Evolutionary conservation across 2,113 vertebrate genomes (phyloP).

Genomic region (Perognathus longimembris): DNA sequence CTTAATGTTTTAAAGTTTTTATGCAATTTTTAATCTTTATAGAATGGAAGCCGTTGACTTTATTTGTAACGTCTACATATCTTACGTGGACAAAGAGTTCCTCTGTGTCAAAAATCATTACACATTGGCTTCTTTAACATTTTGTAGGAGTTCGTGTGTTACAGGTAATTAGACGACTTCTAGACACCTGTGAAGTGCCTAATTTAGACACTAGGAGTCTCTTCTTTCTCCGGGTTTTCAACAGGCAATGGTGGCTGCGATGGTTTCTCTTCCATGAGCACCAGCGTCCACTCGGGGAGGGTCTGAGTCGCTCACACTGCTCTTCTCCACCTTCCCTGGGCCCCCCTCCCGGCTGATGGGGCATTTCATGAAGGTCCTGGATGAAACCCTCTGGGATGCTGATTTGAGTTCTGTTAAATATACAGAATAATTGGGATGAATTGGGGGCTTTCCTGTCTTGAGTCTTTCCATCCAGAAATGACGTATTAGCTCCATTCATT

Average conservation of each 20-base stretch:
- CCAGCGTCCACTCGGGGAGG: neutral
- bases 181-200: neutral
- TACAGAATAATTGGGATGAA: slow-evolving; percentile 19
- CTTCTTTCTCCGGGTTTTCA: neutral
- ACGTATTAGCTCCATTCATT: slow-evolving; percentile 47
- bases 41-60: slow-evolving; percentile 14
- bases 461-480: slow-evolving; percentile 34
- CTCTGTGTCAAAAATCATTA: slow-evolving; percentile 31
- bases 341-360: slow-evolving; percentile 13
- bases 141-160: slow-evolving; percentile 23
- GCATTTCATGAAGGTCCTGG: slow-evolving; percentile 19
- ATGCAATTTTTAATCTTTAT: neutral
- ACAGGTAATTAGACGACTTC: neutral
- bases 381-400: slow-evolving; percentile 11
- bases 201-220: neutral
- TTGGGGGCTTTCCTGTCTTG: neutral
- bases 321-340: neutral
- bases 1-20: neutral
- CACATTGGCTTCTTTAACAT: slow-evolving; percentile 29
- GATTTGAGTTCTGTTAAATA: slow-evolving; percentile 48
- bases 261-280: neutral
- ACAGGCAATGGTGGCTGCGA: neutral
- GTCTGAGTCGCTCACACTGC: neutral
- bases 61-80: slow-evolving; percentile 43
- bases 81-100: slow-evolving; percentile 45